A percentile compares a stretch with the other conserved stretches of the same genome.
These are phyloP conservation scores for Rhombomys opimus DNA, from an alignment of 2,113 vertebrate genomes.

Conservation along the genomic window DNA sequence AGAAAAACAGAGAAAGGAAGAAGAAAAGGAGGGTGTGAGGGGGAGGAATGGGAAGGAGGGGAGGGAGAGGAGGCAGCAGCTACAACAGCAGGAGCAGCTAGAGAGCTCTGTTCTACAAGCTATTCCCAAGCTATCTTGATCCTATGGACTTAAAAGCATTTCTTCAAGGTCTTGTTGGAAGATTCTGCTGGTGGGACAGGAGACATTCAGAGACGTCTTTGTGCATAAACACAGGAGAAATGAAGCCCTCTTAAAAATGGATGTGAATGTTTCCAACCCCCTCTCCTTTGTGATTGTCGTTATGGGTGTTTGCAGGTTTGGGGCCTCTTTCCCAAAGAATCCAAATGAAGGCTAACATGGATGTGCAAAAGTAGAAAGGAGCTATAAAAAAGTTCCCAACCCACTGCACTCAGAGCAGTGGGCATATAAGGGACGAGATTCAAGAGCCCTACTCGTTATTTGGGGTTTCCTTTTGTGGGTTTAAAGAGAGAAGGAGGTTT, in stretches of 20 bases:
- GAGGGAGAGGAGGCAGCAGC: background rate
- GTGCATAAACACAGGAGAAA: background rate
- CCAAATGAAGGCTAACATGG: background rate
- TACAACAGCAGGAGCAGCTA: background rate
- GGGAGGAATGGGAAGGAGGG: no score
- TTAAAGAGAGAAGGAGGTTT: background rate
- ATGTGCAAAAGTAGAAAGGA: background rate
- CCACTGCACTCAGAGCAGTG: background rate
- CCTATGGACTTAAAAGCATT: background rate
- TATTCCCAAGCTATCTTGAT: background rate
- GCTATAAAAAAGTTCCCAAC: background rate
- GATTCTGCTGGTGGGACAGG: background rate
- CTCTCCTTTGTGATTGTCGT: background rate
- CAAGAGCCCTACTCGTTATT: background rate
- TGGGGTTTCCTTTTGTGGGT: background rate
- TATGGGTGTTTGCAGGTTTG: background rate
- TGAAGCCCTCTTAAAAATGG: no score
- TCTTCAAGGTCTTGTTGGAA: background rate
- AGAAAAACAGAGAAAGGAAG: background rate
- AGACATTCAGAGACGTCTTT: accelerated
- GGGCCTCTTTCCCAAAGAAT: background rate
- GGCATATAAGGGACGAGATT: no score
- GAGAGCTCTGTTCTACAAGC: background rate
- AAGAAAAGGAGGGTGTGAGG: no score
- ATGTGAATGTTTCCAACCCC: background rate